Evolutionary conservation across 2,888 invertebrate species (phyloP).

Genomic region (Troides helena): DNA sequence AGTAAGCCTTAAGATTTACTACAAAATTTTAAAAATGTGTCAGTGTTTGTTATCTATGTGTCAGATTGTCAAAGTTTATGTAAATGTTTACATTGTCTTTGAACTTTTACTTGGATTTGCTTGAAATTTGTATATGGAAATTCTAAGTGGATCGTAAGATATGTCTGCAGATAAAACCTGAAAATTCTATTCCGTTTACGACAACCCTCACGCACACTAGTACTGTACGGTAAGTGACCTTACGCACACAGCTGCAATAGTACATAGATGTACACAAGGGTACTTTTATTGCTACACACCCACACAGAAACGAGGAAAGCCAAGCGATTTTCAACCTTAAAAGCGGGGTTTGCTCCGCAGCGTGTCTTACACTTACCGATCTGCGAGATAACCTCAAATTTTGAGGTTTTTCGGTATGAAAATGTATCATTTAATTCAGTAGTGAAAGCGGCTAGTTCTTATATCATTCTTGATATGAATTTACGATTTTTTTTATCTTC

Average conservation of each 20-base stretch:
- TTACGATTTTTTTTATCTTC: slow-evolving; percentile 17
- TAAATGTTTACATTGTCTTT: no score
- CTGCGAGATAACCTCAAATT: slow-evolving; percentile 75
- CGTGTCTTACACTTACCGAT: slow-evolving; percentile 72
- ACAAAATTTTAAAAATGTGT: no score
- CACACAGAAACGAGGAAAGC: slow-evolving; percentile 50
- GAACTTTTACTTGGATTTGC: no score
- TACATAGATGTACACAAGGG: slow-evolving; percentile 31
- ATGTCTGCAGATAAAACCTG: slow-evolving; percentile 38
- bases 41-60: no score
- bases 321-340: slow-evolving; percentile 61
- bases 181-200: slow-evolving; percentile 43
- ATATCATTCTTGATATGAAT: background rate
- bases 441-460: slow-evolving; percentile 29
- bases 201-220: slow-evolving; percentile 49
- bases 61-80: no score
- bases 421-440: slow-evolving; percentile 48
- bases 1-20: no score
- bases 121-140: background rate
- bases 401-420: slow-evolving; percentile 50
- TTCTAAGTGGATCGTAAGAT: background rate
- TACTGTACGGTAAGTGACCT: slow-evolving; percentile 33
- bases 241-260: slow-evolving; percentile 44
- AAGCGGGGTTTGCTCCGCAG: slow-evolving; percentile 50
- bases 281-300: slow-evolving; percentile 38